These are phyloP conservation scores for Hypsibius dujardini DNA, from an alignment of 1,140 invertebrate species.

Conservation along the genomic window DNA sequence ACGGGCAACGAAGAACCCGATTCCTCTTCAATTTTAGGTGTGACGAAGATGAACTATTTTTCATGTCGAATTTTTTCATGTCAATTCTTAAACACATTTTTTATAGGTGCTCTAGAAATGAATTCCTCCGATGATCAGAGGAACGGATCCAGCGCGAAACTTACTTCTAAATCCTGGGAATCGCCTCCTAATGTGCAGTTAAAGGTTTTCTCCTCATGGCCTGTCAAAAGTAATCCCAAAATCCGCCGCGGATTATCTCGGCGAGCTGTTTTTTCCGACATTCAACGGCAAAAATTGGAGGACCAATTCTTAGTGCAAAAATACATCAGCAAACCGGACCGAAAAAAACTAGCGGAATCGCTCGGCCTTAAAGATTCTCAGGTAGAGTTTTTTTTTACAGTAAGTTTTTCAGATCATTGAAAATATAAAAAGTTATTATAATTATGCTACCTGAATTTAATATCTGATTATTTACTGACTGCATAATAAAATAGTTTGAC, in stretches of 20 bases:
- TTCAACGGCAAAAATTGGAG: slow-evolving; percentile 79
- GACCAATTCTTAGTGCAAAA: slow-evolving; percentile 89
- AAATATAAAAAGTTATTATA: too few species aligned
- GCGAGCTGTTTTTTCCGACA: slow-evolving; percentile 75
- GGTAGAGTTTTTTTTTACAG: too few species aligned
- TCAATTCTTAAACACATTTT: too few species aligned
- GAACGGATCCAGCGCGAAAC: not conserved
- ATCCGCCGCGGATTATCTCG: slow-evolving; percentile 77
- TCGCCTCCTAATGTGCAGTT: not conserved
- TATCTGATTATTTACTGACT: too few species aligned
- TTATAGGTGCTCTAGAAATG: not conserved
- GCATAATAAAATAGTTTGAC: too few species aligned
- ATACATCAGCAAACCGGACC: slow-evolving; percentile 90
- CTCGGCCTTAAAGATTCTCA: slow-evolving; percentile 75
- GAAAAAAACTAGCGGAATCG: slow-evolving; percentile 84
- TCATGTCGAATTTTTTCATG: too few species aligned
- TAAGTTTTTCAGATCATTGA: too few species aligned
- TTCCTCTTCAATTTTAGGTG: not conserved
- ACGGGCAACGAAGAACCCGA: slow-evolving; percentile 3
- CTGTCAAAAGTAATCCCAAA: slow-evolving; percentile 25
- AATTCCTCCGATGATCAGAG: not conserved
- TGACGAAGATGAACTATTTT: too few species aligned
- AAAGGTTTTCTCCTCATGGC: not conserved
- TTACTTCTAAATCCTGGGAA: not conserved
- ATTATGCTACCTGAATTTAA: too few species aligned